These are phyloP conservation scores for Salminus brasiliensis DNA, from an alignment of 2,113 vertebrate genomes.

Conservation along the genomic window DNA sequence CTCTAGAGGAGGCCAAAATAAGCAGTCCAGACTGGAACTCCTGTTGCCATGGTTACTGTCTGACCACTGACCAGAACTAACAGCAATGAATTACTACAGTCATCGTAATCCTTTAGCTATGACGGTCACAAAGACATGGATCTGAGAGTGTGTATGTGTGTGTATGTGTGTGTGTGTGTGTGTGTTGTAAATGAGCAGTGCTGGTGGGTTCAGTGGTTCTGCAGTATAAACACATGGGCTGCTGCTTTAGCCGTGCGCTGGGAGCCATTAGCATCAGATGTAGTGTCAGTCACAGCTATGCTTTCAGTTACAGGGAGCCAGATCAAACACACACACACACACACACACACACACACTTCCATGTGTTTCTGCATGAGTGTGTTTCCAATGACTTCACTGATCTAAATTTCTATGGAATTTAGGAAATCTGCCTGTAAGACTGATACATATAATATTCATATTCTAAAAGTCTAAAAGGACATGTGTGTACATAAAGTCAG, in stretches of 20 bases:
- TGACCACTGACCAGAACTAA: conserved; percentile 77
- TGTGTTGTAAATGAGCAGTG: conserved; percentile 7
- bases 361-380: too few species aligned
- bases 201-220: conserved; percentile 50
- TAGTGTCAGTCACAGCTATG: conserved; percentile 49
- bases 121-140: conserved; percentile 52
- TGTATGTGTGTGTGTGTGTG: conserved; percentile 29
- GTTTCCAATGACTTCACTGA: too few species aligned
- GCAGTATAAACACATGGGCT: conserved; percentile 67
- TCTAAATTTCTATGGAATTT: too few species aligned
- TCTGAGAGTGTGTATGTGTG: conserved; percentile 26
- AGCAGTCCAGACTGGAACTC: conserved; percentile 82
- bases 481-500: too few species aligned
- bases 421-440: too few species aligned
- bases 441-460: too few species aligned
- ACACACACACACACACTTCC: neutral
- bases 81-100: conserved; percentile 64
- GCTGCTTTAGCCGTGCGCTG: conserved; percentile 63
- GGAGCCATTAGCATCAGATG: conserved; percentile 66
- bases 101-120: conserved; percentile 68
- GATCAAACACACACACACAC: conserved; percentile 24
- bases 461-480: too few species aligned
- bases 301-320: conserved; percentile 30
- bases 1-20: conserved; percentile 79
- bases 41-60: conserved; percentile 76